phyloP scores from a whole-genome alignment of 2,113 vertebrate genomes.

The Callospermophilus lateralis region DNA sequence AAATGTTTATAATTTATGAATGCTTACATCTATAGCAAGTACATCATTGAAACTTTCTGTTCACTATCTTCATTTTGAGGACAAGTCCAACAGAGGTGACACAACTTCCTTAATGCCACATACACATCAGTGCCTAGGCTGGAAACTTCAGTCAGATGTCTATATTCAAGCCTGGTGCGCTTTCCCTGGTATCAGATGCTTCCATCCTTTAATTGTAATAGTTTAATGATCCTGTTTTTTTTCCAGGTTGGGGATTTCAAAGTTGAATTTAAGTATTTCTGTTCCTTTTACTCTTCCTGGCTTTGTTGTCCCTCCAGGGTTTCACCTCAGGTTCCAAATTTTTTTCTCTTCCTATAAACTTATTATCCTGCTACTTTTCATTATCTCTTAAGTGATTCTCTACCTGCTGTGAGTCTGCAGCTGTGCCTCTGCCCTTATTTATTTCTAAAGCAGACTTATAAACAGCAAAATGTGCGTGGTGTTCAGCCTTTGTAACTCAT shows the following conservation, averaged over 20 bases:
- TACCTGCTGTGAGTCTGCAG: slow-evolving; percentile 67
- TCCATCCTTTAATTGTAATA: not conserved
- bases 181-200: not conserved
- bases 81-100: not conserved
- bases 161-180: not conserved
- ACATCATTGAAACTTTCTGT: not conserved
- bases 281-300: slow-evolving; percentile 12
- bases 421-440: slow-evolving; percentile 63
- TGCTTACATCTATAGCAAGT: not conserved
- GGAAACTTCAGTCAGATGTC: not conserved
- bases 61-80: not conserved
- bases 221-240: not conserved
- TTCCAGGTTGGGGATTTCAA: not conserved
- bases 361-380: slow-evolving; percentile 66
- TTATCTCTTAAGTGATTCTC: slow-evolving; percentile 68
- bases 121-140: not conserved
- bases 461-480: slow-evolving; percentile 31
- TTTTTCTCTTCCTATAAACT: slow-evolving; percentile 42
- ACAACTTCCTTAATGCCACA: not conserved
- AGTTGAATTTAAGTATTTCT: not conserved
- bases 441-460: slow-evolving; percentile 54
- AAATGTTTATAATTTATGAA: not conserved
- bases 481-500: slow-evolving; percentile 43
- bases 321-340: slow-evolving; percentile 53
- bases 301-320: slow-evolving; percentile 38